These are phyloP conservation scores for Hirtodrosophila trivittata DNA, from an alignment of 2,888 invertebrate species.

Conservation along the genomic window DNA sequence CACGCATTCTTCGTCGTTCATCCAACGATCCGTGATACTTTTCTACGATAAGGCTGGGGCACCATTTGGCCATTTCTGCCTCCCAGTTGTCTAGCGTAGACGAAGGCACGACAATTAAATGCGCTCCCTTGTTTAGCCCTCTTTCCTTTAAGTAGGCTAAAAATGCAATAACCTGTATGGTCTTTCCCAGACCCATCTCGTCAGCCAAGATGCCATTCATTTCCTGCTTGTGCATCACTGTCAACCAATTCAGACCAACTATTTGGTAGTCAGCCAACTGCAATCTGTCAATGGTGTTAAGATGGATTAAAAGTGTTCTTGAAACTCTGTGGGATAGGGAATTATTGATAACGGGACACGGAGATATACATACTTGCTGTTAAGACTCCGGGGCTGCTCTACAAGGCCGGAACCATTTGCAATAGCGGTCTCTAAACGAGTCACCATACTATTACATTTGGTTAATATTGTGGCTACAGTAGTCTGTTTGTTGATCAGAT, in stretches of 20 bases:
- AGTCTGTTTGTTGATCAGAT: slow-evolving; percentile 88
- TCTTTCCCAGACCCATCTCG: slow-evolving; percentile 98
- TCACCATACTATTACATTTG: slow-evolving; percentile 92
- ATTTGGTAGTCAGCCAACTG: slow-evolving; percentile 93
- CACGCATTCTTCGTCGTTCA: slow-evolving; percentile 91
- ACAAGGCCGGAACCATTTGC: slow-evolving; percentile 90
- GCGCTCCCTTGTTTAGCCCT: slow-evolving; percentile 89
- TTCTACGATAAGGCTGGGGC: slow-evolving; percentile 90
- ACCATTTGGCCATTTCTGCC: slow-evolving; percentile 90
- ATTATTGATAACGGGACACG: no score
- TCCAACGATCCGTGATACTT: slow-evolving; percentile 95
- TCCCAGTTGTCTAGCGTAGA: slow-evolving; percentile 97
- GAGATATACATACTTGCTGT: slow-evolving; percentile 85
- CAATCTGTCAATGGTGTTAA: slow-evolving; percentile 84
- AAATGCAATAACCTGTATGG: slow-evolving; percentile 96
- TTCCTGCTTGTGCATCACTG: slow-evolving; percentile 93
- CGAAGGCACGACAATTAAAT: slow-evolving; percentile 97
- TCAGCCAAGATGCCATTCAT: slow-evolving; percentile 98
- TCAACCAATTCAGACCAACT: slow-evolving; percentile 96
- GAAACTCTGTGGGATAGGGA: no score
- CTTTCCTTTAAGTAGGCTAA: slow-evolving; percentile 94
- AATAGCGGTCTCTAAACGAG: slow-evolving; percentile 91
- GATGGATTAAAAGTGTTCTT: no score
- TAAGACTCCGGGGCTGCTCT: slow-evolving; percentile 89
- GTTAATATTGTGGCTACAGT: slow-evolving; percentile 92